Conservation (phyloP, 2,797 vertebrate genomes). For the Platyrinchus mystaceus region DNA sequence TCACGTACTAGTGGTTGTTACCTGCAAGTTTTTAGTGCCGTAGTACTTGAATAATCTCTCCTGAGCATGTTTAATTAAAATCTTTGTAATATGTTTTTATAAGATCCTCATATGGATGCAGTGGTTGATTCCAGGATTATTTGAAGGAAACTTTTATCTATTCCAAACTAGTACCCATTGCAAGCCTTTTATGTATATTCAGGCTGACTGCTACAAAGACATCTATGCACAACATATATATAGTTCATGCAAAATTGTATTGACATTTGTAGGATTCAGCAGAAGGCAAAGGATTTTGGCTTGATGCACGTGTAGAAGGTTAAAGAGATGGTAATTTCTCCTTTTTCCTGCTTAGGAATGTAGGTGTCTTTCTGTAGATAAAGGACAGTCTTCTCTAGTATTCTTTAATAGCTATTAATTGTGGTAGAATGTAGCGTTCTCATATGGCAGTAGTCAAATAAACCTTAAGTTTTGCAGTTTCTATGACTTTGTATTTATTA, state of each 20-base stretch:
- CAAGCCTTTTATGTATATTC: background rate
- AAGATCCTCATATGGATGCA: background rate
- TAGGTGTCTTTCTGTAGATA: background rate
- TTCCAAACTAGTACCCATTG: background rate
- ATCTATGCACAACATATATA: background rate
- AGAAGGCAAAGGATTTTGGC: background rate
- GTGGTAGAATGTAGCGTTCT: background rate
- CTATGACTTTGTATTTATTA: background rate
- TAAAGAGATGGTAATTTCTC: background rate
- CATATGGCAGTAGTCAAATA: background rate
- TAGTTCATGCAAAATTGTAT: background rate
- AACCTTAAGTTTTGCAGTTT: background rate
- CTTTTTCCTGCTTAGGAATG: background rate
- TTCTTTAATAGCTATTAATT: background rate
- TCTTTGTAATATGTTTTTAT: background rate
- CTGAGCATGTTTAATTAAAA: background rate
- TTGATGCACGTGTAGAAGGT: background rate
- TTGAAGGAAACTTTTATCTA: background rate
- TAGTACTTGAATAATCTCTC: background rate
- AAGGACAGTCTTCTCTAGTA: background rate
- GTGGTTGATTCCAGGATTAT: background rate
- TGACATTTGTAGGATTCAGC: background rate
- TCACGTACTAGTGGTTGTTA: background rate
- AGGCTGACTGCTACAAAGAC: background rate
- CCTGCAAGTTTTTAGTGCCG: background rate